These are phyloP conservation scores for Pteronura brasiliensis DNA, from an alignment of 2,113 vertebrate genomes.

Conservation along the genomic window DNA sequence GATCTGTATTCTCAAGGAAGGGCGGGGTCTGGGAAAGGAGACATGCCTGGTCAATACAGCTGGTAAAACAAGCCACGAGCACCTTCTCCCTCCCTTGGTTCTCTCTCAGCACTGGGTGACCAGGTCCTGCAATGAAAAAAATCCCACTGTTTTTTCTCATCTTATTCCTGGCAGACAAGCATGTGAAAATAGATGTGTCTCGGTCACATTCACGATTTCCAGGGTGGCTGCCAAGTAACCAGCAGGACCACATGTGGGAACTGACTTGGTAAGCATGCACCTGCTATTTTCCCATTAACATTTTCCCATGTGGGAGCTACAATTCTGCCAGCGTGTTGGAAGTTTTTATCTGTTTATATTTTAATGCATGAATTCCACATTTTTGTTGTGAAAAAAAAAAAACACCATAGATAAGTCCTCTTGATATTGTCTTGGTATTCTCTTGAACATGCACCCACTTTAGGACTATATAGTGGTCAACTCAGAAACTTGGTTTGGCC, in stretches of 20 bases:
- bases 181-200: constrained; percentile 46
- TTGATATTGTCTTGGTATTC: not conserved
- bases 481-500: too few species aligned
- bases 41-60: rapidly evolving
- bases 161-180: constrained; percentile 44
- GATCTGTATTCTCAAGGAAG: too few species aligned
- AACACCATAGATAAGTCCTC: not conserved
- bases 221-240: constrained; percentile 49
- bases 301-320: not conserved
- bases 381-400: not conserved
- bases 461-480: rapidly evolving
- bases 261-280: not conserved
- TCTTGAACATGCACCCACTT: not conserved
- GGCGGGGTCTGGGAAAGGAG: not conserved
- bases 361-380: not conserved
- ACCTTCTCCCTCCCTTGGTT: rapidly evolving
- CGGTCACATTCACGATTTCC: constrained; percentile 39
- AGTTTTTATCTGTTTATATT: constrained; percentile 30
- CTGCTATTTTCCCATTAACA: constrained; percentile 55
- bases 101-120: not conserved
- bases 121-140: not conserved
- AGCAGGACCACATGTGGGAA: constrained; percentile 8
- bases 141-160: not conserved
- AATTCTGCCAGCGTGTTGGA: not conserved
- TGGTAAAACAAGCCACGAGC: rapidly evolving